Base-by-base conservation (phyloP, 1,140 invertebrate species). In the Babylonia areolata region DNA sequence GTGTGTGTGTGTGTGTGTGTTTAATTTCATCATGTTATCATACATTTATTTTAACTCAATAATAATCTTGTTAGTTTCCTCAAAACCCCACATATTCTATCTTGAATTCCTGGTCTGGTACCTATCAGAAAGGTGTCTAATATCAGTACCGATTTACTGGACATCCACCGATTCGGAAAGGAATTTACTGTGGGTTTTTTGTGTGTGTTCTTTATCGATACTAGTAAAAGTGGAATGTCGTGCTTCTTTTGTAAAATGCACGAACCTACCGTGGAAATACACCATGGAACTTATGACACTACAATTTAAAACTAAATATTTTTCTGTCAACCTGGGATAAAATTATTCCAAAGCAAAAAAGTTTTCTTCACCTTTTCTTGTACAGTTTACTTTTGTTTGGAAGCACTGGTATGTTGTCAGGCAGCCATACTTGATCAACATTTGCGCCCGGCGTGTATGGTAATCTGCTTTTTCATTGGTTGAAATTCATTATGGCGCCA, bases 361-460 rank as follows among this genome's bases (percentile, higher is more conserved):
- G 15, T 9, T 80, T 80, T 80, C 17, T 40, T 51, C 31, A 80
- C 40, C 42, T 54, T 33, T 20, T 35, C 3, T 42, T n/a, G 28
- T 23, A 71, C 37, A 69, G 51, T 40, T 31, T 69, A 40, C 20
- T 23, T 58, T 40, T 82, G 51, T 82, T 82, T 58, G 81, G 54
- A n/a, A 39, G 37, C 37, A 82, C 35, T 71, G 51, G 33, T 40
- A 75, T 86, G 85, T 81, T 58, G 80, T 82, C 80, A 81, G 79
- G 81, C 79, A 86, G 85, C 79, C 79, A 86, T 82, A 37, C n/a
- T 80, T 77, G 39, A 81, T 71, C 73, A 71, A 79, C 73, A 86
- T 37, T 64, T 23, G 58, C 58, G 58, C 28, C 58, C 58, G 58
- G 5, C 5, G 58, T 28, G 28, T 23, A 64, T 12, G 23, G 5